Base-by-base conservation (phyloP, 1,140 invertebrate genomes). In the Plectrocnemia conspersa region DNA sequence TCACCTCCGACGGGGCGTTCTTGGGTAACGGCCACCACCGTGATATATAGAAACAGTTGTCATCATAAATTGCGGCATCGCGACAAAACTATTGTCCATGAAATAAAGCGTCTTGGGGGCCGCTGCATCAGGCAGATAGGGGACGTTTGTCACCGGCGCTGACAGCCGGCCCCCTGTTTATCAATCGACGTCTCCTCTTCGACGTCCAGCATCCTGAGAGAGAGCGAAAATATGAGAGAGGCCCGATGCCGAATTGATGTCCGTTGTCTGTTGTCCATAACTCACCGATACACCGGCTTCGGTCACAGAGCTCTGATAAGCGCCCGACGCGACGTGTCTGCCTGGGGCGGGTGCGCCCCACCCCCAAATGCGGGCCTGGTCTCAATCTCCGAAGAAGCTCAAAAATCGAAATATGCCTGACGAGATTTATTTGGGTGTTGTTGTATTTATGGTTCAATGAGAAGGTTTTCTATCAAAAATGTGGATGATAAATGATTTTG, bases 211-310 rank as follows among this genome's bases (percentile, higher is more conserved):
- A 27, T 49, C 24, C 35, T n/a, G 33, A 36, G 47, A 40, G 3
- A 22, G 13, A 27, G 25, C 23, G 13, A 55, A 59, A 55, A 59
- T 59, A 59, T 59, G 58, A 59, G 38, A 46, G n/a, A n/a, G n/a
- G 41, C 18, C 48, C 42, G 48, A 19, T 35, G 42, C 40, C 46
- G 58, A 59, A 59, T 59, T 59, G 58, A 59, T 59, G 58, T 47
- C 44, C 48, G 58, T 59, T 52, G 58, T 59, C 58, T 59, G 53
- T 56, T 55, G 53, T 45, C 47, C 53, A 56, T 59, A 55, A 59
- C 53, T 59, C 58, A 52, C 21, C 36, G 52, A 42, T 48, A 35
- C 53, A 56, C 48, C 38, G 11, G 18, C 45, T 35, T 24, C 47
- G 47, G 47, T 50, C 47, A 50, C 47, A 29, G 32, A 36, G 41